phyloP scores from a whole-genome alignment of 2,113 vertebrate genomes.

The Myocastor coypus region DNA sequence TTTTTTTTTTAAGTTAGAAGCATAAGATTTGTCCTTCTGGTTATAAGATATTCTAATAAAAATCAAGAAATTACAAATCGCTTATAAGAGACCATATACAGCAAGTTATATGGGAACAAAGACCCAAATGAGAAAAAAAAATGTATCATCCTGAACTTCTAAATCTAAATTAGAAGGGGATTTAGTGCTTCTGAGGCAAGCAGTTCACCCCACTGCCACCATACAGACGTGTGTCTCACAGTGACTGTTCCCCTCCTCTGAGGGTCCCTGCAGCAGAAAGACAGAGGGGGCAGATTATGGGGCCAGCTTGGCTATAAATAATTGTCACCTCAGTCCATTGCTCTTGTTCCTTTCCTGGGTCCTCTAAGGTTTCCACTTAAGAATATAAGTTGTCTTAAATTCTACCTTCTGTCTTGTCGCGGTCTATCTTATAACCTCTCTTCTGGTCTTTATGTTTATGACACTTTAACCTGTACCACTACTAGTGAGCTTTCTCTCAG shows the following conservation, averaged over 20 bases:
- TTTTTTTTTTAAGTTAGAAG: slow-evolving; percentile 39
- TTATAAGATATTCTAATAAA: slow-evolving; percentile 12
- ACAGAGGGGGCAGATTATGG: background rate
- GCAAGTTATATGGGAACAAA: slow-evolving; percentile 14
- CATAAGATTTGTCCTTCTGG: slow-evolving; percentile 45
- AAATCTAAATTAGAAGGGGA: slow-evolving; percentile 35
- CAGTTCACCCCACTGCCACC: background rate
- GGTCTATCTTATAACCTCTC: too few relatives aligned
- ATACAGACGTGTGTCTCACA: background rate
- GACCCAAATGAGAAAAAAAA: background rate
- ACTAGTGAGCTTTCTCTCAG: background rate
- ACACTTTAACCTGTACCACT: background rate
- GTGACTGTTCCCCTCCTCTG: background rate
- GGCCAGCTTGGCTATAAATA: background rate
- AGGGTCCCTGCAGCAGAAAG: background rate
- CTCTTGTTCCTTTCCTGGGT: background rate
- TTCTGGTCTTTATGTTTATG: background rate
- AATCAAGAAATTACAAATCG: slow-evolving; percentile 53
- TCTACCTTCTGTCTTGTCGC: background rate
- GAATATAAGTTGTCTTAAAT: background rate
- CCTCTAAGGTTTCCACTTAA: background rate
- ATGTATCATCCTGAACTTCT: background rate
- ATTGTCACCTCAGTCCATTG: background rate
- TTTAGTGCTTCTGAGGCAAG: background rate
- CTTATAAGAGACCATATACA: slow-evolving; percentile 4